Evolutionary conservation across 2,797 vertebrate genomes (phyloP), one percentile per base, ranked within the genome.

Genomic region (Uromys caudimaculatus): DNA sequence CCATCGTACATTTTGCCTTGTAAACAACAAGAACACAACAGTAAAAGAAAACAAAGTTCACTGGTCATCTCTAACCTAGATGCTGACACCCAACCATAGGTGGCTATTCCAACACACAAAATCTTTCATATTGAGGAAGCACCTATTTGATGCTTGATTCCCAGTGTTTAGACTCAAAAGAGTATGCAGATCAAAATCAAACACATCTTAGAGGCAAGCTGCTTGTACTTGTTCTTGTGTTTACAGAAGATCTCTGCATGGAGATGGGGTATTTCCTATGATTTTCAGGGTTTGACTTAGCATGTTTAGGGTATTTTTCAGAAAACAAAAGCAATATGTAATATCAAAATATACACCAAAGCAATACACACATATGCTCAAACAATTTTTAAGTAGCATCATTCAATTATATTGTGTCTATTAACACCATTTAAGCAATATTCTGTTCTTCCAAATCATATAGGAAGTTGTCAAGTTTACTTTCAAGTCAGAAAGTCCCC

Each of bases 341-440:
- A 82, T 88, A 71, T 84, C 54, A 73, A 79, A 4, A 87, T 21
- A 73, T 6, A 73, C 10, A 93, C 86, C 64, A 94, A 91, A 67
- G 77, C 58, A 96, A 62, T n/a, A n/a, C 11, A 89, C 6, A 78
- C 1, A n/a, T 29, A 44, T 60, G 75, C 23, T 44, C 54, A 93
- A 92, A 95, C 88, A 19, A 75, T 75, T 88, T 93, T 90, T 75
- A 97, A 90, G 90, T 82, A 24, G 69, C 69, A 23, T 16, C 67
- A 90, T 84, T 86, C 29, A 92, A 89, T 50, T 47, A 81, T 9
- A 64, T 60, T 76, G 77, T 83, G 81, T 92, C 88, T 44, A 52
- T 75, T 79, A n/a, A 23, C 91, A 86, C 78, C 84, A 41, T 50
- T 67, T 84, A 47, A 85, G 24, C 11, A 81, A 32, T 27, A 41